Base-by-base conservation (phyloP, 2,888 invertebrate species). In the Stratiomys singularior region DNA sequence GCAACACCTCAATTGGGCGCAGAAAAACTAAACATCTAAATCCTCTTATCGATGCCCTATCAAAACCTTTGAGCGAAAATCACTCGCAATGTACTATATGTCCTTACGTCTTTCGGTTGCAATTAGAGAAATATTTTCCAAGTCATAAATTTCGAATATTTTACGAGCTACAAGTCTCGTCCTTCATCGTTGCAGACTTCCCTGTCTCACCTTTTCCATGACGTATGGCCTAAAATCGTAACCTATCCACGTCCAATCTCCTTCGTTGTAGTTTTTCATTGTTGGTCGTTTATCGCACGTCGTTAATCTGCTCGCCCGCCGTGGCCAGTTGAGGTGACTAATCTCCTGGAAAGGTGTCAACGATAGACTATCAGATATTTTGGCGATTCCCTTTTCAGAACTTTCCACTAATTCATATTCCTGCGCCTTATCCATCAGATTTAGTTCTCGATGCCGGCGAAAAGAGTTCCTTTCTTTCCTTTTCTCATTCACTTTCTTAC, bases 281-380 rank as follows among this genome's bases (percentile, higher is more conserved):
- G 30, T 74, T 58, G 74, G 44, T 23, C 58, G 18, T 30, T 74
- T 74, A 74, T 74, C 74, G 60, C 74, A 58, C 58, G 74, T 58
- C 58, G 44, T 74, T 58, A 56, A 72, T 72, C 74, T 74, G 5
- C 58, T 18, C 11, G 60, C 58, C 37, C 11, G 60, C 18, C 58
- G 37, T 23, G 47, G 69, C 46, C 69, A 46, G 47, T 69, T 37
- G 58, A 74, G 74, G 58, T 58, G 58, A 37, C 74, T 74, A 74
- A 74, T 74, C 74, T 74, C 25, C 23, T 69, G 58, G 74, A 74
- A 74, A 74, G 74, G 74, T 74, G 74, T 74, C 74, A 74, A 74
- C 74, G 3, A 3, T 30, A 46, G 37, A 74, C 56, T 74, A 58
- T 60, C 74, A 60, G 74, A 74, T 74, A 25, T 72, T 58, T 58